Conservation (phyloP, 2,888 invertebrate species). For the Holacanthella duospinosa region DNA sequence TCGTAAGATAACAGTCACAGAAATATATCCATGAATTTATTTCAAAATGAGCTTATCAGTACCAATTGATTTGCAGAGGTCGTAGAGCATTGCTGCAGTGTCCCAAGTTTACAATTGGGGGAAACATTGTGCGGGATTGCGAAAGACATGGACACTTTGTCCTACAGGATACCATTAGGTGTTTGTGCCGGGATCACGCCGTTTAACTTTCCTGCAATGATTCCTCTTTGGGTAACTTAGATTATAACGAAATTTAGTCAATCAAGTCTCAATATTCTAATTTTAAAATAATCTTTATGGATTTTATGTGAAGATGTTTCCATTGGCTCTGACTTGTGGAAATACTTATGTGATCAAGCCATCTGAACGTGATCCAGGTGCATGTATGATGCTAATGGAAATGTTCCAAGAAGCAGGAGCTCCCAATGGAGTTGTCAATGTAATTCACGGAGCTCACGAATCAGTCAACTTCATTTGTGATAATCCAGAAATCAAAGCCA, state of each 20-base stretch:
- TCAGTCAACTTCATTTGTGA: slow-evolving; percentile 97
- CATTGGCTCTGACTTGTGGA: slow-evolving; percentile 65
- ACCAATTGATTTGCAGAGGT: slow-evolving; percentile 54
- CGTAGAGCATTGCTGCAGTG: slow-evolving; percentile 91
- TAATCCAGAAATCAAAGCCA: slow-evolving; percentile 86
- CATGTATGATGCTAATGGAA: slow-evolving; percentile 88
- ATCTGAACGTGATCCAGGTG: slow-evolving; percentile 95
- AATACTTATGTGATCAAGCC: slow-evolving; percentile 92
- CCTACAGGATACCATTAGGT: slow-evolving; percentile 83
- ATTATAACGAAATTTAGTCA: too few relatives aligned
- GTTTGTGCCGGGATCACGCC: slow-evolving; percentile 93
- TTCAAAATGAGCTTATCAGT: neutral
- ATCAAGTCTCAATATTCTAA: neutral
- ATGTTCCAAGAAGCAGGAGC: slow-evolving; percentile 86
- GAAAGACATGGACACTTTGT: slow-evolving; percentile 93
- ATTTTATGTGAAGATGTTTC: slow-evolving; percentile 47
- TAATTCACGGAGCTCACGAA: slow-evolving; percentile 87
- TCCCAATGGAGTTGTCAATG: slow-evolving; percentile 91
- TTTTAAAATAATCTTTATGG: neutral
- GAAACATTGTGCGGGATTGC: slow-evolving; percentile 78
- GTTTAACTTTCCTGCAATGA: slow-evolving; percentile 99
- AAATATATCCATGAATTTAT: neutral
- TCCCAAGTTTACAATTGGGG: slow-evolving; percentile 82
- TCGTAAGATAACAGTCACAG: slow-evolving; percentile 53
- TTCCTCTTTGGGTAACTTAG: slow-evolving; percentile 72